Conservation (phyloP, 2,797 vertebrate genomes). For the Acanthopagrus latus region DNA sequence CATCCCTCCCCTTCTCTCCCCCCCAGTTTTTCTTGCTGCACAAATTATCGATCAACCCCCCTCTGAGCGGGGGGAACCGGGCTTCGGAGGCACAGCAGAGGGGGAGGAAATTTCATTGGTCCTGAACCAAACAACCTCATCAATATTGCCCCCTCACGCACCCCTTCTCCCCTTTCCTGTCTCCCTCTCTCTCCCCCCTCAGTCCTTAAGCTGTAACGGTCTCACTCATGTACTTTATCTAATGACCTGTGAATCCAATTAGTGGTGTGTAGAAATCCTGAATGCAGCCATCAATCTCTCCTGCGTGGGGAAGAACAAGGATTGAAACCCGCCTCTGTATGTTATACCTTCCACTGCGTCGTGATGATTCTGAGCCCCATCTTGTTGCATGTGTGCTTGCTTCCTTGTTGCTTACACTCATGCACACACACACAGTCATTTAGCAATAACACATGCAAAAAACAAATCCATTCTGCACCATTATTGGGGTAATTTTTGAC, state of each 20-base stretch:
- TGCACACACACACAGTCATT: constrained; percentile 4
- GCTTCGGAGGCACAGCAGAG: constrained; percentile 60
- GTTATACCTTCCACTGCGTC: constrained; percentile 19
- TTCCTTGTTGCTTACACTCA: no score
- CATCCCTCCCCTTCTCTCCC: constrained; percentile 37
- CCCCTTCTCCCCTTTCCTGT: constrained; percentile 37
- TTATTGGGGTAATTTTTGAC: constrained; percentile 62
- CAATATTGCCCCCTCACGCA: constrained; percentile 71
- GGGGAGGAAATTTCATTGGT: constrained; percentile 72
- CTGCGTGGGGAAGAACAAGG: constrained; percentile 48
- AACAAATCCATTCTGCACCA: constrained; percentile 51
- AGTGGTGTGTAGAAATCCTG: constrained; percentile 79
- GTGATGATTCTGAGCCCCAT: constrained; percentile 6
- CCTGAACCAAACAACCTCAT: constrained; percentile 80
- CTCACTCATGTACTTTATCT: constrained; percentile 83
- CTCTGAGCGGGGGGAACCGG: constrained; percentile 23
- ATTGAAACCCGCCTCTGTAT: constrained; percentile 49
- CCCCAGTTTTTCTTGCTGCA: constrained; percentile 49
- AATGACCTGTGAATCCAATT: constrained; percentile 87
- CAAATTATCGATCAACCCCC: constrained; percentile 72
- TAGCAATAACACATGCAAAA: constrained; percentile 36
- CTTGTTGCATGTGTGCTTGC: background rate
- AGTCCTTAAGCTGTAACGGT: constrained; percentile 70
- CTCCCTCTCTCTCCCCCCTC: constrained; percentile 37
- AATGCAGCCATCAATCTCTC: constrained; percentile 78